phyloP scores from a whole-genome alignment of 2,113 vertebrate genomes.

The Sapajus apella region DNA sequence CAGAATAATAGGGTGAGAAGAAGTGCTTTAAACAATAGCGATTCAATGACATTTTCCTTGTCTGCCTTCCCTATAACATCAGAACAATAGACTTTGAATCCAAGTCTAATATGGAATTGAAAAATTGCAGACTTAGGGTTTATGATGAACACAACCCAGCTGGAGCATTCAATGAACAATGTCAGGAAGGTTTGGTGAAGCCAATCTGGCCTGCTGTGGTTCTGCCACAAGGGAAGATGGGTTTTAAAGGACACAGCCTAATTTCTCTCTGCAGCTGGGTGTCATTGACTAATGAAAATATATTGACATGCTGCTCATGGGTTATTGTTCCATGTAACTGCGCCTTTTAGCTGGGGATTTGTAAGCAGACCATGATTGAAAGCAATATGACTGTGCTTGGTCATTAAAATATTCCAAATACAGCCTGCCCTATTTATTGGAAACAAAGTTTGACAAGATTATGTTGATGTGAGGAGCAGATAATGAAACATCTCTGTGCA shows the following conservation, averaged over 20 bases:
- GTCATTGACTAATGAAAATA: constrained; percentile 85
- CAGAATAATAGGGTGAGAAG: constrained; percentile 39
- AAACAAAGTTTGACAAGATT: constrained; percentile 86
- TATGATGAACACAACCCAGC: constrained; percentile 70
- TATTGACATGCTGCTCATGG: constrained; percentile 73
- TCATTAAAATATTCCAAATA: constrained; percentile 86
- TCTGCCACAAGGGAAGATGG: constrained; percentile 61
- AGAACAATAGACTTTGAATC: constrained; percentile 64
- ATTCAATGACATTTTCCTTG: constrained; percentile 33
- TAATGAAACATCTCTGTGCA: constrained; percentile 81
- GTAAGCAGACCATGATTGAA: constrained; percentile 83
- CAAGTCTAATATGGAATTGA: constrained; percentile 61
- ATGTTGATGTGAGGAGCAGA: constrained; percentile 80
- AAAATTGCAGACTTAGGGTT: constrained; percentile 70
- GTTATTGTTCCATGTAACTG: constrained; percentile 82
- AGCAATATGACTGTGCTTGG: constrained; percentile 77
- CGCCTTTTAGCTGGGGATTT: constrained; percentile 79
- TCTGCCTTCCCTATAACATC: constrained; percentile 42
- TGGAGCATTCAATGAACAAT: constrained; percentile 60
- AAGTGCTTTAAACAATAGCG: constrained; percentile 43
- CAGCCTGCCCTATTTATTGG: constrained; percentile 83
- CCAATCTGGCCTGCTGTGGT: constrained; percentile 39
- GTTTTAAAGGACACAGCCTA: constrained; percentile 74
- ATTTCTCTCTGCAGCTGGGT: constrained; percentile 78
- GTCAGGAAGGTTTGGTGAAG: constrained; percentile 48